Percentiles rank a stretch among this genome's conserved stretches.
Conservation (phyloP, 2,113 vertebrate genomes). For the Amblyornis subalaris region DNA sequence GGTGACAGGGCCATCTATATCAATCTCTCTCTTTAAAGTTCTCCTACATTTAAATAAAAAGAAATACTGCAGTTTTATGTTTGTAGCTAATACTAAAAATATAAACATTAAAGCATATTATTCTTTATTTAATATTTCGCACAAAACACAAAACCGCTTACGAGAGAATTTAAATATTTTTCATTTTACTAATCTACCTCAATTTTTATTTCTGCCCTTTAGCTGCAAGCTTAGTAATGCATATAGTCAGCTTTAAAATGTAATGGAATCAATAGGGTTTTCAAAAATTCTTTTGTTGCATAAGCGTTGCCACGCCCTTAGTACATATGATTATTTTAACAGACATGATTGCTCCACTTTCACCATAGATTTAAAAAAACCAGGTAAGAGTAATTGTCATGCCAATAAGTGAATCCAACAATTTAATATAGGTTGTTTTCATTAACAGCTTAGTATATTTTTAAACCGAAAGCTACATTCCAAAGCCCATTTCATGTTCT, state of each 20-base stretch:
- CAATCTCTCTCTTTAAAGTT: constrained; percentile 55
- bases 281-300: constrained; percentile 77
- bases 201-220: constrained; percentile 52
- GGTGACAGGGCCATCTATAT: constrained; percentile 56
- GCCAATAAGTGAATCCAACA: constrained; percentile 26
- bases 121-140: constrained; percentile 62
- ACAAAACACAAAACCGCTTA: constrained; percentile 64
- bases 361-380: constrained; percentile 1
- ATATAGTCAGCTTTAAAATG: constrained; percentile 53
- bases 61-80: constrained; percentile 37
- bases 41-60: constrained; percentile 37
- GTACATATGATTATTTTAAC: constrained; percentile 67
- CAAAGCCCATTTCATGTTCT: constrained; percentile 57
- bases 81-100: constrained; percentile 40
- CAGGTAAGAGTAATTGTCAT: background rate
- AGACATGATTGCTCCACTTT: constrained; percentile 58
- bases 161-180: constrained; percentile 71
- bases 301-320: constrained; percentile 77
- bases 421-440: constrained; percentile 20
- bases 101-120: constrained; percentile 33
- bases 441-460: constrained; percentile 42
- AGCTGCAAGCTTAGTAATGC: constrained; percentile 59
- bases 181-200: constrained; percentile 62
- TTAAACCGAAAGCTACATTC: constrained; percentile 42
- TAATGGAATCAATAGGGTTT: constrained; percentile 66